Percentiles rank a stretch among this genome's conserved stretches.
phyloP scores from a whole-genome alignment of 2,113 vertebrate genomes.

The Patagioenas fasciata region DNA sequence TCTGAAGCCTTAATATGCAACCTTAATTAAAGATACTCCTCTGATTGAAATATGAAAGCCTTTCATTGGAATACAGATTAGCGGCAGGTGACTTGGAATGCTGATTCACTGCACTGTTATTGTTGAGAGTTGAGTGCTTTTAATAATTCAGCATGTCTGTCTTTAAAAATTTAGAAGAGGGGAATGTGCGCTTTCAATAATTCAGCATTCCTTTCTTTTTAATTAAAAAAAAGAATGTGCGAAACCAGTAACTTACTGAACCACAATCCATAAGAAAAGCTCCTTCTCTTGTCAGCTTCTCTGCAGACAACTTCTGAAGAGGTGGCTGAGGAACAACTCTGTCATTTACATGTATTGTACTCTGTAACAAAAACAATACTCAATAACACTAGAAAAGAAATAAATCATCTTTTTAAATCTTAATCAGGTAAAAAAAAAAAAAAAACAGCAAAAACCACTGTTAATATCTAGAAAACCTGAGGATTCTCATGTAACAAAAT shows the following conservation, averaged over 20 bases:
- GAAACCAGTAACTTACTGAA: slow-evolving; percentile 77
- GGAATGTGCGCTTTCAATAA: neutral
- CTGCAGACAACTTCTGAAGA: slow-evolving; percentile 88
- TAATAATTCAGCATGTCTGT: neutral
- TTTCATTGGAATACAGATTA: neutral
- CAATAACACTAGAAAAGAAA: neutral
- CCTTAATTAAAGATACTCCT: neutral
- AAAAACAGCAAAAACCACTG: neutral
- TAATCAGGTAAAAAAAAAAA: neutral
- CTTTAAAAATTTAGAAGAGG: neutral
- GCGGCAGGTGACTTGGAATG: neutral
- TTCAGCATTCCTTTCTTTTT: neutral
- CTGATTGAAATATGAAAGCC: neutral
- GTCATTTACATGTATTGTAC: slow-evolving; percentile 89
- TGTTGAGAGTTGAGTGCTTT: neutral
- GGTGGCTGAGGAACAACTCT: slow-evolving; percentile 89
- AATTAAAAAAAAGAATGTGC: neutral
- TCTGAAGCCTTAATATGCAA: neutral
- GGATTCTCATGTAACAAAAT: neutral
- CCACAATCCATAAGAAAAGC: slow-evolving; percentile 96
- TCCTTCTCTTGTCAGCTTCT: slow-evolving; percentile 89
- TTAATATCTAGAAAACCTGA: neutral
- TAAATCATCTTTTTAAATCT: neutral
- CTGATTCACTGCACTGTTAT: neutral
- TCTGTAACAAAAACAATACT: slow-evolving; percentile 72